Percentiles rank a stretch among this genome's conserved stretches.
These are phyloP conservation scores for Blastobasis adustella DNA, from an alignment of 2,888 invertebrate genomes.

Conservation along the genomic window DNA sequence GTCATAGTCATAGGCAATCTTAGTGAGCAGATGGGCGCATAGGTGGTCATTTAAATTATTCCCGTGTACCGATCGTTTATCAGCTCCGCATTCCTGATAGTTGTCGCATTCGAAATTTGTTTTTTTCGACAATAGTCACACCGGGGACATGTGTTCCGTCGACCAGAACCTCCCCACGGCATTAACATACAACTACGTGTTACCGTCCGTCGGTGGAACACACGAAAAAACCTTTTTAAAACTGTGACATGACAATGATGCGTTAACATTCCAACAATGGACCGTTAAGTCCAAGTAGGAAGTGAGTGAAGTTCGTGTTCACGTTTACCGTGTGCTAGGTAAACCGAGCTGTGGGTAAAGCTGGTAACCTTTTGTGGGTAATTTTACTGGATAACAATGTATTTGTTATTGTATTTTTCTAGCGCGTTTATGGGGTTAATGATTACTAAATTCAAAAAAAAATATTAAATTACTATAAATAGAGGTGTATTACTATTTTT, in stretches of 20 bases:
- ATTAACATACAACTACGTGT: slow-evolving; percentile 54
- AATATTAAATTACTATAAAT: too few relatives aligned
- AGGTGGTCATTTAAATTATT: slow-evolving; percentile 4
- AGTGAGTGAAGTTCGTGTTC: slow-evolving; percentile 41
- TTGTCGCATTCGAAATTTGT: slow-evolving; percentile 33
- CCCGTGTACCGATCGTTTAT: slow-evolving; percentile 28
- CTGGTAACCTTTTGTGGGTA: too few relatives aligned
- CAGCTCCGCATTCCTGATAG: slow-evolving; percentile 36
- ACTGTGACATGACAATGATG: slow-evolving; percentile 65
- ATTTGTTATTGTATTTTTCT: too few relatives aligned
- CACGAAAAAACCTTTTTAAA: slow-evolving; percentile 45
- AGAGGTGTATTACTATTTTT: too few relatives aligned
- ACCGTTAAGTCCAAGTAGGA: slow-evolving; percentile 52
- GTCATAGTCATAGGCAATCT: too few relatives aligned
- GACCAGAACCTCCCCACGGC: slow-evolving; percentile 48
- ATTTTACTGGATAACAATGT: too few relatives aligned
- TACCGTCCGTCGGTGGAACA: slow-evolving; percentile 27
- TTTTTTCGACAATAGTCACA: slow-evolving; percentile 51
- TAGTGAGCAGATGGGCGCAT: neutral
- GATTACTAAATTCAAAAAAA: too few relatives aligned
- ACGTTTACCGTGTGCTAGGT: slow-evolving; percentile 15
- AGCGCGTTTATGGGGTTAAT: too few relatives aligned
- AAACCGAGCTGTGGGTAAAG: too few relatives aligned
- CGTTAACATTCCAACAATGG: slow-evolving; percentile 62
- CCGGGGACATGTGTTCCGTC: slow-evolving; percentile 62